Evolutionary conservation across 2,888 invertebrate species (phyloP).

Genomic region (Carcina quercana): DNA sequence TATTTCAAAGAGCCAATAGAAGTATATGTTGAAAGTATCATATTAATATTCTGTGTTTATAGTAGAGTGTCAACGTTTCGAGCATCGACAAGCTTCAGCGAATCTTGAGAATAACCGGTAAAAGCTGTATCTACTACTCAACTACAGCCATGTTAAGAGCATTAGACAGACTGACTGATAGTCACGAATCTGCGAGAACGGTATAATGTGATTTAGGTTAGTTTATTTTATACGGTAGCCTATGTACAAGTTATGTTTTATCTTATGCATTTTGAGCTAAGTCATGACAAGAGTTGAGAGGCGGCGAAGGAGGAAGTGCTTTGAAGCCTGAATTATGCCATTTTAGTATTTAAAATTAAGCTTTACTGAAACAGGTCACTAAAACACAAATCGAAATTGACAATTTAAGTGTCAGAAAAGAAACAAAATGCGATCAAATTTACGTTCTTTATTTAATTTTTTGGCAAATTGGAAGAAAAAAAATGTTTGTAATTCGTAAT

Average conservation of each 20-base stretch:
- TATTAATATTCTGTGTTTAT: not conserved
- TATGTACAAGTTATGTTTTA: slow-evolving; percentile 1
- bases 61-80: not conserved
- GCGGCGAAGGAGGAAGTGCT: slow-evolving; percentile 24
- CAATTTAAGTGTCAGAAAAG: not conserved
- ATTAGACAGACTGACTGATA: too few species aligned
- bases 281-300: too few species aligned
- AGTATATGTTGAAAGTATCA: not conserved
- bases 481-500: not conserved
- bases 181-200: slow-evolving; percentile 25
- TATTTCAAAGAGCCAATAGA: too few species aligned
- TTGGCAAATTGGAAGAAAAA: not conserved
- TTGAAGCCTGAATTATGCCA: not conserved
- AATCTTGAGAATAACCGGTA: slow-evolving; percentile 42
- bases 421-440: not conserved
- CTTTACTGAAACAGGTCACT: not conserved
- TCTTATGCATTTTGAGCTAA: slow-evolving; percentile 16
- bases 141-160: too few species aligned
- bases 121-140: too few species aligned
- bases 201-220: slow-evolving; percentile 54
- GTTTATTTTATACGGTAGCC: not conserved
- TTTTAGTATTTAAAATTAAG: not conserved
- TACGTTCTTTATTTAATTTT: not conserved
- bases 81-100: slow-evolving; percentile 14
- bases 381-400: not conserved